Percentiles rank a stretch among this genome's conserved stretches.
Conservation (phyloP, 2,888 invertebrate genomes). For the Pemphredon lugubris region DNA sequence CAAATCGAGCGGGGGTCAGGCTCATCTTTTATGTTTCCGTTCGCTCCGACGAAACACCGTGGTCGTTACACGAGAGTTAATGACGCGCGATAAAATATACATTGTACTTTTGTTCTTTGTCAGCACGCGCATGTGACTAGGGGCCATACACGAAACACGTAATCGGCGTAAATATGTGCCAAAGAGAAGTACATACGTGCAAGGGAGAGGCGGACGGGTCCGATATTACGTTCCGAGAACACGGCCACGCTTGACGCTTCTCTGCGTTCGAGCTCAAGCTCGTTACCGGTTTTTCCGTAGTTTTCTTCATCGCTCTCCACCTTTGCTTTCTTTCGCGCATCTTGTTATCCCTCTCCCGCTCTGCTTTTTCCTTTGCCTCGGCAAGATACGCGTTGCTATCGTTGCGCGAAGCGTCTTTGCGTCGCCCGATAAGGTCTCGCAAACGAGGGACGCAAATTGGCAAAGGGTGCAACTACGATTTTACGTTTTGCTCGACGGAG, state of each 20-base stretch:
- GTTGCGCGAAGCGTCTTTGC: background rate
- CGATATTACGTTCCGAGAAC: constrained; percentile 46
- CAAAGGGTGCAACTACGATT: too few species aligned
- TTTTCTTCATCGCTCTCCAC: constrained; percentile 15
- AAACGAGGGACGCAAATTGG: background rate
- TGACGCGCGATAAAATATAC: too few species aligned
- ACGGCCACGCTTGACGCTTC: constrained; percentile 22
- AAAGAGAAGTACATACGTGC: constrained; percentile 19
- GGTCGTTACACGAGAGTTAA: background rate
- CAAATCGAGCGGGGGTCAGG: too few species aligned
- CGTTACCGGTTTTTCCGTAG: constrained; percentile 43
- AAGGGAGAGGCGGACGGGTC: constrained; percentile 10
- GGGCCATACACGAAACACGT: constrained; percentile 27
- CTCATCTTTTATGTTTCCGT: too few species aligned
- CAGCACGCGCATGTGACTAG: constrained; percentile 16
- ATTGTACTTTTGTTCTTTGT: too few species aligned
- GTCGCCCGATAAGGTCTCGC: background rate
- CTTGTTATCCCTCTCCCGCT: constrained; percentile 14
- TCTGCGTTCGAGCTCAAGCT: constrained; percentile 45
- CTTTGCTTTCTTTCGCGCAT: constrained; percentile 22
- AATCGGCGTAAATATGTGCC: background rate
- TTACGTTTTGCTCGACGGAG: too few species aligned
- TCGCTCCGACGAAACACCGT: constrained; percentile 13
- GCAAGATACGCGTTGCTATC: constrained; percentile 26
- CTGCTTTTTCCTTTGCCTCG: background rate